These are phyloP conservation scores for Mormyrus proboscirostris DNA, from an alignment of 2,797 vertebrate species.

Conservation along the genomic window DNA sequence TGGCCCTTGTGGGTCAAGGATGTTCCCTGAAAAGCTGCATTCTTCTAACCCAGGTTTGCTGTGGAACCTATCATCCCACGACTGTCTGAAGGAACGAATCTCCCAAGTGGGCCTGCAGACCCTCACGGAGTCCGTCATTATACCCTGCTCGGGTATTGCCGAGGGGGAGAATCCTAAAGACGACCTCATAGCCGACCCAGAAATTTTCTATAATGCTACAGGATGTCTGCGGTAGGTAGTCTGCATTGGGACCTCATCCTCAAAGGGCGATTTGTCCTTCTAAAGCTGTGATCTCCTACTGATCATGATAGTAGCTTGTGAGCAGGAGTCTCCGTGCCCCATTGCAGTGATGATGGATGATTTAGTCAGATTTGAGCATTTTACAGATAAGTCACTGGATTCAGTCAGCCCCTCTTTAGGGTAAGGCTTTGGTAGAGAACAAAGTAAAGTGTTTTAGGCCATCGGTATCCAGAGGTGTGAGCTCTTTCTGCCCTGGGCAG, in stretches of 20 bases:
- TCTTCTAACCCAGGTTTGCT: constrained; percentile 67
- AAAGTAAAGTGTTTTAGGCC: background rate
- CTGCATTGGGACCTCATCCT: background rate
- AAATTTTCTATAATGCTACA: constrained; percentile 81
- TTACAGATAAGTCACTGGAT: background rate
- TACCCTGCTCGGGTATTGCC: constrained; percentile 81
- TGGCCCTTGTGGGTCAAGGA: background rate
- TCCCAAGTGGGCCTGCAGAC: constrained; percentile 56
- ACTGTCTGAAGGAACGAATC: constrained; percentile 76
- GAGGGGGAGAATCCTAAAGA: constrained; percentile 86
- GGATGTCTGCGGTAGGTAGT: constrained; percentile 77
- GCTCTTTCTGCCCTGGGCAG: background rate
- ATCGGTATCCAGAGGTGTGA: background rate
- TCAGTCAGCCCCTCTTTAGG: background rate
- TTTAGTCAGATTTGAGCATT: background rate
- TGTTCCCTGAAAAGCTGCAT: constrained; percentile 1
- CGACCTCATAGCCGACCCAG: constrained; percentile 67
- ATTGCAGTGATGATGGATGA: background rate
- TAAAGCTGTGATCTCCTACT: background rate
- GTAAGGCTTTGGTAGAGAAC: background rate
- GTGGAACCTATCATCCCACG: constrained; percentile 94
- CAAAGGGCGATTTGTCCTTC: background rate
- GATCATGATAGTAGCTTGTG: background rate
- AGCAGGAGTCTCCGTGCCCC: background rate
- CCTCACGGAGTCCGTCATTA: constrained; percentile 70